Evolutionary conservation across 2,797 vertebrate species (phyloP), one percentile per base, ranked within the genome.

Genomic region (Peromyscus attwateri): DNA sequence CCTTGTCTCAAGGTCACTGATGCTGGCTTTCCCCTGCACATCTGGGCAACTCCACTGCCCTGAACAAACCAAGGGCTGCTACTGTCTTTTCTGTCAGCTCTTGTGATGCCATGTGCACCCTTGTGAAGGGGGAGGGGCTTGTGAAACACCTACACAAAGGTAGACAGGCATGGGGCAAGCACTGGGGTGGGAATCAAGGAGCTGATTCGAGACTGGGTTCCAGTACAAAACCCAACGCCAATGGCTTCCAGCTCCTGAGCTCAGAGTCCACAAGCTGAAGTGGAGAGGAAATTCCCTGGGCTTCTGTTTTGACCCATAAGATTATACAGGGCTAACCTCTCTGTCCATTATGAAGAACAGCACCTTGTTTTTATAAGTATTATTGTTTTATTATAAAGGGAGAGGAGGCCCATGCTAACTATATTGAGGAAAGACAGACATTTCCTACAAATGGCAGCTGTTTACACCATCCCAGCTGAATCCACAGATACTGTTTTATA

Each of bases 1-100:
- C 83, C 66, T 84, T 13, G 68, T 84, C 90, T 94, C 96, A 94
- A 95, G 92, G 95, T 97, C 96, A 94, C n/a, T 17, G 68, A 27
- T 29, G 16, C 23, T 80, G 49, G 25, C 40, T 13, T 71, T 81
- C 88, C 91, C 37, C 57, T 2, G 0, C n/a, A 40, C 62, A 87
- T 23, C 0, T 0, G 9, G 93, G 82, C 75, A n/a, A 27, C 49
- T 52, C 68, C 73, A 10, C 23, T 57, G 37, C 19, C 90, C 66
- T 6, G 66, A 92, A 40, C 10, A 82, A 77, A 81, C 40, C 76
- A 10, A 0, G 13, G 4, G 25, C 37, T 80, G 46, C 29, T 49
- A 11, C 27, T 94, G 68, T 76, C 64, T 95, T 66, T 40, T 10
- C 46, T 31, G 21, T 82, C 37, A 23, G 49, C 49, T 49, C 2